These are phyloP conservation scores for Enteromius argenteus DNA, from an alignment of 2,797 vertebrate species.

Conservation along the genomic window DNA sequence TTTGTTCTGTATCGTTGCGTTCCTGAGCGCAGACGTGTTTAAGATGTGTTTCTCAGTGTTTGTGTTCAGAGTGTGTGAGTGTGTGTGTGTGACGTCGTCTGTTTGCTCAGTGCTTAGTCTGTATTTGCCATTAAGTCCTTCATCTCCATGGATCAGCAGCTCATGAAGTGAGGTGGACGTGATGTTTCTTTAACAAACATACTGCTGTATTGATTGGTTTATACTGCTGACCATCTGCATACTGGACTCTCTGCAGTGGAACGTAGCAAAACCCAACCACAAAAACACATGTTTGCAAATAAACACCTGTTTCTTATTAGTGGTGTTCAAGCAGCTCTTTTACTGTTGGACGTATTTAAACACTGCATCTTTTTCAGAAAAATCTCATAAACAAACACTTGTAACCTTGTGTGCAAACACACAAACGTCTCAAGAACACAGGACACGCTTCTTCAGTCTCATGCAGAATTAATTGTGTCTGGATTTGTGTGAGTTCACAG, in stretches of 20 bases:
- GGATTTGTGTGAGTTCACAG: slow-evolving; percentile 58
- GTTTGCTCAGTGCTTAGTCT: slow-evolving; percentile 23
- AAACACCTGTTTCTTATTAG: neutral
- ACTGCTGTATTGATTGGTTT: slow-evolving; percentile 42
- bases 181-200: slow-evolving; percentile 51
- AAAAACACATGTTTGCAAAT: neutral
- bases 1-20: neutral
- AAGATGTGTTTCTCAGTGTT: neutral
- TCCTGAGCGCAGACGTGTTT: neutral
- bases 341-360: neutral
- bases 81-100: neutral
- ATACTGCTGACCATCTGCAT: slow-evolving; percentile 42
- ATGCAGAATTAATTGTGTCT: slow-evolving; percentile 64
- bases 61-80: neutral
- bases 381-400: neutral
- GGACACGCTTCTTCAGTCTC: slow-evolving; percentile 47
- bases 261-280: neutral
- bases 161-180: slow-evolving; percentile 16
- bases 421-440: neutral
- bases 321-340: neutral
- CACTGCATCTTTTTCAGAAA: neutral
- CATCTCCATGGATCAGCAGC: slow-evolving; percentile 19
- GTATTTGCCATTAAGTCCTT: neutral
- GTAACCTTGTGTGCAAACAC: slow-evolving; percentile 17
- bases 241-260: slow-evolving; percentile 38